A percentile compares a stretch with the other conserved stretches of the same genome.
Evolutionary conservation across 2,888 invertebrate species (phyloP).

Genomic region (Drosophila incognita): DNA sequence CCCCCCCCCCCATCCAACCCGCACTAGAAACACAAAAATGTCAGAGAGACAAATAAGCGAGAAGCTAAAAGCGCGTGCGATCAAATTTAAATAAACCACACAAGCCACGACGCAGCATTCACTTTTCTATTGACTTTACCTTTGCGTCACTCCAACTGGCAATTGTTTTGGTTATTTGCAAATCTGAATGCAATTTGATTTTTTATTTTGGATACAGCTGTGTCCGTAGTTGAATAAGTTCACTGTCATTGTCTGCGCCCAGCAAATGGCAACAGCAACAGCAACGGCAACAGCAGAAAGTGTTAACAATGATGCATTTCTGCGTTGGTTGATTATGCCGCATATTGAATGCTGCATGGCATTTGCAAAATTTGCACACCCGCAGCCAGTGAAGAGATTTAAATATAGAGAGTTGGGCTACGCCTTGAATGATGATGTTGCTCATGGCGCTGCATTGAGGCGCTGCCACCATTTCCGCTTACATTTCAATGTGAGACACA

Average conservation of each 20-base stretch:
- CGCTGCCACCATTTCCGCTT: conserved; percentile 59
- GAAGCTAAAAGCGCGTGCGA: conserved; percentile 21
- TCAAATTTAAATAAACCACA: conserved; percentile 10
- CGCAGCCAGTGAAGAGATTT: conserved; percentile 5
- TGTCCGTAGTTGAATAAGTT: conserved; percentile 18
- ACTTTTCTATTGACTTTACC: neutral
- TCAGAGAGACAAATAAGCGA: conserved; percentile 17
- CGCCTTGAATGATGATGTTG: conserved; percentile 15
- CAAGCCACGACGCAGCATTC: conserved; percentile 6
- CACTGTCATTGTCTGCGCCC: conserved; percentile 55
- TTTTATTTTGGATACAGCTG: neutral
- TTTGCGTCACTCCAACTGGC: conserved; percentile 1
- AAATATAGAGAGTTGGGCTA: conserved; percentile 30
- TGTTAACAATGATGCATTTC: conserved; percentile 12
- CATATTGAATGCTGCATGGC: conserved; percentile 37
- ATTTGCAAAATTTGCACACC: conserved; percentile 46
- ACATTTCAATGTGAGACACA: conserved; percentile 8
- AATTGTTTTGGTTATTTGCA: neutral
- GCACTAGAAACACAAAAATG: conserved; percentile 6
- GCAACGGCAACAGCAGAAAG: neutral
- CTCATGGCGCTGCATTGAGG: conserved; percentile 5
- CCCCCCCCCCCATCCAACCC: neutral
- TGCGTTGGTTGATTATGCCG: conserved; percentile 36
- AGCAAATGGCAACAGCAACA: neutral
- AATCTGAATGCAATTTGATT: neutral